These are phyloP conservation scores for Lasioglossum albipes DNA, from an alignment of 1,140 invertebrate species.

Conservation along the genomic window DNA sequence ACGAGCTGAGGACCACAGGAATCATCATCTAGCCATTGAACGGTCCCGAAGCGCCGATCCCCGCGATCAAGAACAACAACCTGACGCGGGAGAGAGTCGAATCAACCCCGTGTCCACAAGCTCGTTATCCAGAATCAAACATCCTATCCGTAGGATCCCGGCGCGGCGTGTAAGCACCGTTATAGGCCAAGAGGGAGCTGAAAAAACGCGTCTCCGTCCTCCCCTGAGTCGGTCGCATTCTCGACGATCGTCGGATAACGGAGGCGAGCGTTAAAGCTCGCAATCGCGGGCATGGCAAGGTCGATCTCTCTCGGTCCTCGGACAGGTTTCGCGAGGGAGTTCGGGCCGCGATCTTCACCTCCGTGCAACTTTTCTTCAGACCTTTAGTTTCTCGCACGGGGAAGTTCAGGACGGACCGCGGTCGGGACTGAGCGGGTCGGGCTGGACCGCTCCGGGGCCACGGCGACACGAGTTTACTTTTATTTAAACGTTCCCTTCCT, in stretches of 20 bases:
- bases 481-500: slow-evolving; percentile 77
- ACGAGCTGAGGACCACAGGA: no score
- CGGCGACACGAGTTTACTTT: slow-evolving; percentile 79
- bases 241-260: slow-evolving; percentile 59
- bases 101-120: background rate
- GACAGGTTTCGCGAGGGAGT: slow-evolving; percentile 50
- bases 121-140: slow-evolving; percentile 8
- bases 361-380: slow-evolving; percentile 41
- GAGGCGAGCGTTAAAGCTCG: slow-evolving; percentile 55
- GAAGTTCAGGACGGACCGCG: slow-evolving; percentile 35
- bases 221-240: slow-evolving; percentile 3
- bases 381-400: slow-evolving; percentile 25
- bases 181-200: slow-evolving; percentile 5
- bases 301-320: slow-evolving; percentile 45
- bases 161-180: slow-evolving; percentile 13
- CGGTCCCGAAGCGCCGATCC: background rate
- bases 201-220: slow-evolving; percentile 15
- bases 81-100: background rate
- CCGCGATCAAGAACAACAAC: background rate
- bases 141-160: background rate
- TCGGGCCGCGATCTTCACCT: slow-evolving; percentile 6
- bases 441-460: slow-evolving; percentile 1
- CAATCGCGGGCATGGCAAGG: slow-evolving; percentile 49
- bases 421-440: background rate
- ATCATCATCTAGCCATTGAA: background rate